Percentiles rank a stretch among this genome's conserved stretches.
These are phyloP conservation scores for Lepidonotus clava DNA, from an alignment of 2,888 invertebrate genomes.

Conservation along the genomic window DNA sequence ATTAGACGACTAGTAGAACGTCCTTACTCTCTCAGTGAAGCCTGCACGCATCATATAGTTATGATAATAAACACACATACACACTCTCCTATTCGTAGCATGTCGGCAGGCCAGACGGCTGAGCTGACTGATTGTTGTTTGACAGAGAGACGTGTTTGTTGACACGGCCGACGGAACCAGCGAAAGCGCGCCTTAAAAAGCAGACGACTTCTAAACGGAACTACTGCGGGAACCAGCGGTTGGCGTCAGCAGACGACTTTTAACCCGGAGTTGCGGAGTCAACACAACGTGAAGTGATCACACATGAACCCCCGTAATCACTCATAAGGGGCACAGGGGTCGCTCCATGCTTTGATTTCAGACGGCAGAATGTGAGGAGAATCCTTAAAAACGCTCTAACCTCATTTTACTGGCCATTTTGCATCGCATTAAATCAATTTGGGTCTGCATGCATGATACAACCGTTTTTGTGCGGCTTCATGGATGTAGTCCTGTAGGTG, in stretches of 20 bases:
- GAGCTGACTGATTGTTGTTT: constrained; percentile 23
- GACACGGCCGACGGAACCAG: neutral
- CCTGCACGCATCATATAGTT: neutral
- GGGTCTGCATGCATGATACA: too few species aligned
- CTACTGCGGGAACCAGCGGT: too few species aligned
- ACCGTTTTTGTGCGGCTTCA: too few species aligned
- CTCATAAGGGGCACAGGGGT: neutral
- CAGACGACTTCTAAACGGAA: neutral
- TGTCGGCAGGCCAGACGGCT: neutral
- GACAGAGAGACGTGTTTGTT: constrained; percentile 20
- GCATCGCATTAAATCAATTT: too few species aligned
- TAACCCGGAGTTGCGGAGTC: neutral
- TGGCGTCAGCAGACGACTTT: too few species aligned
- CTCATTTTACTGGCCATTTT: too few species aligned
- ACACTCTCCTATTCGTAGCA: neutral
- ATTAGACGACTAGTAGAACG: neutral
- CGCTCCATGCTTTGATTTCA: neutral
- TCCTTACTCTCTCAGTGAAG: neutral
- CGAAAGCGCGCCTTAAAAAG: neutral
- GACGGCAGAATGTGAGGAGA: neutral
- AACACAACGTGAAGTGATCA: neutral
- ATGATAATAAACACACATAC: neutral
- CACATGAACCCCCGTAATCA: neutral
- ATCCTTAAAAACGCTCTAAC: too few species aligned
- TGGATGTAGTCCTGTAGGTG: too few species aligned